phyloP scores from a whole-genome alignment of 2,113 vertebrate species.

The Dendrocopos noguchii region DNA sequence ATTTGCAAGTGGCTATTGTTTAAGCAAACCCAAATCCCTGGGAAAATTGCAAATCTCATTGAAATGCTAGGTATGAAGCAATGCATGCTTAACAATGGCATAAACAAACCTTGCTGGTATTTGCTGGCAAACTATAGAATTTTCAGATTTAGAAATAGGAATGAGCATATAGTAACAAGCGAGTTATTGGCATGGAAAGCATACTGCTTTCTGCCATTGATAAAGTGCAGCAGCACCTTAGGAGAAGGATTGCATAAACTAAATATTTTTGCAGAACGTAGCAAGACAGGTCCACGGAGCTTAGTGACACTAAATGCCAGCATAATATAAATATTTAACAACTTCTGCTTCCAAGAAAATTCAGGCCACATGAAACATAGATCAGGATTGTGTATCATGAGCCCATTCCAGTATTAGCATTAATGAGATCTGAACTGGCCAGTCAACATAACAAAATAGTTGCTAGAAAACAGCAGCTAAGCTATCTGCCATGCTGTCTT shows the following conservation, averaged over 20 bases:
- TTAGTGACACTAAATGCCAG: conserved; percentile 32
- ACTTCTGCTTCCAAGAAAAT: conserved; percentile 21
- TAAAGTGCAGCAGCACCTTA: not conserved
- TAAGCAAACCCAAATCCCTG: not conserved
- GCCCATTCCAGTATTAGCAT: conserved; percentile 31
- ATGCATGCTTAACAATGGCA: not conserved
- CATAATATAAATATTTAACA: conserved; percentile 55
- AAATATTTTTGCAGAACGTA: conserved; percentile 7
- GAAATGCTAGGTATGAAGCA: not conserved
- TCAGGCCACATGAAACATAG: conserved; percentile 44
- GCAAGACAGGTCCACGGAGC: not conserved
- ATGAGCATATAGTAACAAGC: not conserved
- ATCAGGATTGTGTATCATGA: conserved; percentile 27
- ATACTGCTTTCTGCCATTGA: not conserved
- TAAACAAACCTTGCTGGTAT: not conserved
- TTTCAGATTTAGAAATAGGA: not conserved
- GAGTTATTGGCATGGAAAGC: not conserved
- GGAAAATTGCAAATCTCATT: not conserved
- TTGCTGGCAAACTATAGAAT: not conserved
- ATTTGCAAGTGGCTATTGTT: not conserved
- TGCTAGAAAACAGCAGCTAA: conserved; percentile 45
- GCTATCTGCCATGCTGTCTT: conserved; percentile 28
- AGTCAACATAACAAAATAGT: conserved; percentile 45
- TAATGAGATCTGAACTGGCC: conserved; percentile 30
- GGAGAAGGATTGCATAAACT: not conserved